Percentiles rank a stretch among this genome's conserved stretches.
Evolutionary conservation across 2,797 vertebrate species (phyloP).

Genomic region (Dipus sagitta): DNA sequence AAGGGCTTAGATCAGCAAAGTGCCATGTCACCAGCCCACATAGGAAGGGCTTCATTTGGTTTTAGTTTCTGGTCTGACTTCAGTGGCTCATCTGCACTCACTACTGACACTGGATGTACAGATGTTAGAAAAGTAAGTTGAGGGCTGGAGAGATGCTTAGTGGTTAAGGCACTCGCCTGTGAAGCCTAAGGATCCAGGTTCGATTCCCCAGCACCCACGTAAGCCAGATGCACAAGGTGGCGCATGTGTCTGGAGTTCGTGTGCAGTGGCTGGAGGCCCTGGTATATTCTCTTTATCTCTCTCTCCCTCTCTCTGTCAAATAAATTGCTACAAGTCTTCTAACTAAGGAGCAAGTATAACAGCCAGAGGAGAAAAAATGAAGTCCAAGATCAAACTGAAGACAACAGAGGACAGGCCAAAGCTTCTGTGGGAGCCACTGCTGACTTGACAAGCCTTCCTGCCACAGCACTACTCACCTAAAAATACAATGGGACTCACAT

Average conservation of each 20-base stretch:
- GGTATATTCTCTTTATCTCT: too few relatives aligned
- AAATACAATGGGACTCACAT: background rate
- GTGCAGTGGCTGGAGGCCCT: too few relatives aligned
- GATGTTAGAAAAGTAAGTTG: background rate
- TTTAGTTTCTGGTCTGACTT: background rate
- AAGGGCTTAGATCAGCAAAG: background rate
- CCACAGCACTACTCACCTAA: constrained; percentile 50
- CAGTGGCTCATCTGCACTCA: background rate
- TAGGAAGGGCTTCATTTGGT: background rate
- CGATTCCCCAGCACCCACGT: background rate
- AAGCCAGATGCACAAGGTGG: too few relatives aligned
- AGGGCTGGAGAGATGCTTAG: background rate
- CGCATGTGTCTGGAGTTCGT: too few relatives aligned
- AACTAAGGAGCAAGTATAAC: background rate
- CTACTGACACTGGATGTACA: background rate
- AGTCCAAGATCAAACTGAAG: background rate
- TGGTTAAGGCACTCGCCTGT: too few relatives aligned
- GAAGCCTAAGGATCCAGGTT: too few relatives aligned
- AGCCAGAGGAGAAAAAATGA: background rate
- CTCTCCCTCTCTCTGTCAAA: too few relatives aligned
- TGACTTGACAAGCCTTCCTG: background rate
- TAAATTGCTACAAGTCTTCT: background rate
- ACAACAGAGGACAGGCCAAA: background rate
- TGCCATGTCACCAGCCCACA: background rate
- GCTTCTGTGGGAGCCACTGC: background rate